Percentiles rank a stretch among this genome's conserved stretches.
Conservation (phyloP, 1,140 invertebrate species). For the Leucophenga varia region DNA sequence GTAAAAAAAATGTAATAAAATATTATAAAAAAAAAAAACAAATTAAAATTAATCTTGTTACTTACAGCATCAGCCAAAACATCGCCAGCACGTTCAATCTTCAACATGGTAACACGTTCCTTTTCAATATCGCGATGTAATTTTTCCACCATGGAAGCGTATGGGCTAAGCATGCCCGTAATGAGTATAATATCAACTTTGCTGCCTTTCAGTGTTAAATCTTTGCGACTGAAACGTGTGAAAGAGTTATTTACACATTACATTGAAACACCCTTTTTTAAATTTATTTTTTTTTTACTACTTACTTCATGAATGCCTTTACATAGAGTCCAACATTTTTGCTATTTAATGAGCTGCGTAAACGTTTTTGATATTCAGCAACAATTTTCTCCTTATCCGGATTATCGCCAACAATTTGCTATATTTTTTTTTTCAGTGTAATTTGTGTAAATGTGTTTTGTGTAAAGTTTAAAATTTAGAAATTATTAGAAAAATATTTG, state of each 20-base stretch:
- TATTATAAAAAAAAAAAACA: background rate
- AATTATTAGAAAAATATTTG: too few species aligned
- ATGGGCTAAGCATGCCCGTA: conserved; percentile 79
- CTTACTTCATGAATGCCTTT: conserved; percentile 77
- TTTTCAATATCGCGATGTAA: conserved; percentile 77
- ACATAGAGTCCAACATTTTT: conserved; percentile 83
- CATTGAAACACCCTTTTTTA: background rate
- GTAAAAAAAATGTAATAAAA: conserved; percentile 25
- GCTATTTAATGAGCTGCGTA: conserved; percentile 79
- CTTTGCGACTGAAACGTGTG: conserved; percentile 63
- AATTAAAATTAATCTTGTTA: conserved; percentile 1
- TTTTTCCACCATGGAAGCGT: conserved; percentile 74
- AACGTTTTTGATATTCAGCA: conserved; percentile 73
- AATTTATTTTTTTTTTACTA: background rate
- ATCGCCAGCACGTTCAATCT: conserved; percentile 78
- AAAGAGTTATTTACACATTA: background rate
- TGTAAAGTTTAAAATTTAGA: too few species aligned
- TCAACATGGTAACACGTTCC: conserved; percentile 78
- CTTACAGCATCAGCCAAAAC: conserved; percentile 77
- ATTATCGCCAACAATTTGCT: conserved; percentile 56
- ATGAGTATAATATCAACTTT: conserved; percentile 78
- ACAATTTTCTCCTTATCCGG: conserved; percentile 75
- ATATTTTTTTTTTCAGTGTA: conserved; percentile 1
- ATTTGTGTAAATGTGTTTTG: conserved; percentile 4
- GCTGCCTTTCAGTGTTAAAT: conserved; percentile 69